These are phyloP conservation scores for Amphiprion ocellaris DNA, from an alignment of 2,113 vertebrate genomes.

Conservation along the genomic window DNA sequence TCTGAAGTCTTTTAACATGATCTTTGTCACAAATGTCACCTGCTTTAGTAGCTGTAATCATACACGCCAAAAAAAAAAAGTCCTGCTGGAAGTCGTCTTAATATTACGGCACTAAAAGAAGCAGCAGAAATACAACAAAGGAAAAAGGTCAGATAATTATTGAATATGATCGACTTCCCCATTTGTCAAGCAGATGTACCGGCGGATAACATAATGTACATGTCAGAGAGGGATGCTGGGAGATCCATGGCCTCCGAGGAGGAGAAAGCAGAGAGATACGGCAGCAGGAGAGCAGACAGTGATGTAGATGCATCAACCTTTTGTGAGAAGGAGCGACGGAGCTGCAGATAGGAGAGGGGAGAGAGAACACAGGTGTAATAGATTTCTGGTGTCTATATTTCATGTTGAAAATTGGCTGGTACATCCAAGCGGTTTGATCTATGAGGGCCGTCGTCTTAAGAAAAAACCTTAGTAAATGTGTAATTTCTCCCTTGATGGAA, in stretches of 20 bases:
- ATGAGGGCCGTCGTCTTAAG: slow-evolving; percentile 99
- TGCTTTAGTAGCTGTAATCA: not conserved
- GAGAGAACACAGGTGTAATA: slow-evolving; percentile 92
- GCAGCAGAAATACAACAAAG: slow-evolving; percentile 59
- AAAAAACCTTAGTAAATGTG: slow-evolving; percentile 99
- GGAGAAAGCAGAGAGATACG: slow-evolving; percentile 22
- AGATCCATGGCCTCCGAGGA: slow-evolving; percentile 58
- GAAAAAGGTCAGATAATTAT: slow-evolving; percentile 79
- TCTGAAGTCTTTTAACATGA: not conserved
- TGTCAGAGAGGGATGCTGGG: slow-evolving; percentile 67
- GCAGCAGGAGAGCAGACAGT: slow-evolving; percentile 51
- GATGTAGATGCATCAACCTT: slow-evolving; percentile 72
- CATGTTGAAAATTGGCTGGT: slow-evolving; percentile 99
- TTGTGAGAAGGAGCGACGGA: slow-evolving; percentile 51
- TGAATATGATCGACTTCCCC: slow-evolving; percentile 77
- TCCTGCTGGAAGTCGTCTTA: not conserved
- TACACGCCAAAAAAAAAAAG: not conserved
- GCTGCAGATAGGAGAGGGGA: slow-evolving; percentile 56
- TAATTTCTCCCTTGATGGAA: slow-evolving; percentile 99
- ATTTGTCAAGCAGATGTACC: slow-evolving; percentile 73
- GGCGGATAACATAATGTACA: slow-evolving; percentile 75
- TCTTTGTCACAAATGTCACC: not conserved
- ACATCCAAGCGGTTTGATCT: slow-evolving; percentile 97
- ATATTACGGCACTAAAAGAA: slow-evolving; percentile 18
- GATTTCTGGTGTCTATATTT: slow-evolving; percentile 99